Evolutionary conservation across 2,888 invertebrate species (phyloP).

Genomic region (Drosophila meridiana): DNA sequence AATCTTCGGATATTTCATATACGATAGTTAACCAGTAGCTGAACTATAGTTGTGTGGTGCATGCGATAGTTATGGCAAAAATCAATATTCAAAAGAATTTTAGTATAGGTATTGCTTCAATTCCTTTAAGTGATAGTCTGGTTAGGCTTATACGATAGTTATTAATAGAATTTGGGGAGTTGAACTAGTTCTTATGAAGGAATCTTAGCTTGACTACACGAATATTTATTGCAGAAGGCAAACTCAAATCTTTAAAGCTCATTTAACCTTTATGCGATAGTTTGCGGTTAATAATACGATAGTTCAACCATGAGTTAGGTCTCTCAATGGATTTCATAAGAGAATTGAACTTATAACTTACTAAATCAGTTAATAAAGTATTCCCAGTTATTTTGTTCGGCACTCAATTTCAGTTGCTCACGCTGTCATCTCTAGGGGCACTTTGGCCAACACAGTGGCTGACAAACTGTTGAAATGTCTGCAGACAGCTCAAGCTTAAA

Average conservation of each 20-base stretch:
- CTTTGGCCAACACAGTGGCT: slow-evolving; percentile 32
- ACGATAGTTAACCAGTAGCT: background rate
- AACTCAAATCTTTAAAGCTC: background rate
- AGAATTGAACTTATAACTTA: background rate
- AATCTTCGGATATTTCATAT: background rate
- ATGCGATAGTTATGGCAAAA: too few species aligned
- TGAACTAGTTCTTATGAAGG: background rate
- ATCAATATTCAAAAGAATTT: too few species aligned
- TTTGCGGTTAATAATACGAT: background rate
- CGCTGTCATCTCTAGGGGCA: slow-evolving; percentile 41
- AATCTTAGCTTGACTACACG: background rate
- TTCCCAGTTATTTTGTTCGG: background rate
- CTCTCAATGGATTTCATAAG: background rate
- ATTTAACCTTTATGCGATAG: background rate
- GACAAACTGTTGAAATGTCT: slow-evolving; percentile 49
- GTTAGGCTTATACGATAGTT: background rate
- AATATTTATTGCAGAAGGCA: background rate
- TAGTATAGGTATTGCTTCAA: too few species aligned
- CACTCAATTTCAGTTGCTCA: slow-evolving; percentile 10
- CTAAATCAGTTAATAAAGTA: background rate
- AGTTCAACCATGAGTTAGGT: background rate
- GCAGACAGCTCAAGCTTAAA: slow-evolving; percentile 25
- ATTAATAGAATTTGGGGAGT: background rate
- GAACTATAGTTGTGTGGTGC: background rate
- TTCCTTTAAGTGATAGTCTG: too few species aligned